Conservation (phyloP, 2,797 vertebrate species). For the Harpagifer antarcticus region DNA sequence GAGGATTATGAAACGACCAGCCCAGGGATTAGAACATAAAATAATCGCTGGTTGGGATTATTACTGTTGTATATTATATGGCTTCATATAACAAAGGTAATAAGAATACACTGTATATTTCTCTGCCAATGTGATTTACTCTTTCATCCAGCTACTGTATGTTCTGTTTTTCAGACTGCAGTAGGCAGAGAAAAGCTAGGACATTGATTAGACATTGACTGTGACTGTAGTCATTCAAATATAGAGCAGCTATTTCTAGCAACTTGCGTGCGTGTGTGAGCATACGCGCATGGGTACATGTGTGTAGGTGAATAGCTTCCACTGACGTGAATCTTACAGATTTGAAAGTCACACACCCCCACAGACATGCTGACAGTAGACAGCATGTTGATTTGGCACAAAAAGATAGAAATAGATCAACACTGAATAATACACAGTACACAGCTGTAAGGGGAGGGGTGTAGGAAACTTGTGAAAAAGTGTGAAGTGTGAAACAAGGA, state of each 20-base stretch:
- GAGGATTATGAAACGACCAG: constrained; percentile 13
- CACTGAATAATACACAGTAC: constrained; percentile 17
- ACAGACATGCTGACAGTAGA: constrained; percentile 38
- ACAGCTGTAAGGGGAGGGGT: constrained; percentile 18
- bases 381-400: constrained; percentile 32
- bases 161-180: constrained; percentile 47
- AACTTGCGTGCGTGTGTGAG: constrained; percentile 25
- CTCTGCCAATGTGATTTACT: constrained; percentile 8
- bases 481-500: constrained; percentile 12
- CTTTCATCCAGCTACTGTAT: constrained; percentile 9
- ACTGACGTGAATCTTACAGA: constrained; percentile 61
- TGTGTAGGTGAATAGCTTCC: constrained; percentile 49
- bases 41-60: constrained; percentile 21
- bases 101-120: constrained; percentile 8
- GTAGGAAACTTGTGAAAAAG: neutral
- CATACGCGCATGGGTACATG: neutral
- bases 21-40: neutral
- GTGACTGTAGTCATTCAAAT: constrained; percentile 78
- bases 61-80: neutral
- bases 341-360: constrained; percentile 58
- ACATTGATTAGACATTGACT: constrained; percentile 79
- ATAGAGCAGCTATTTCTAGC: constrained; percentile 80
- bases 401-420: constrained; percentile 31
- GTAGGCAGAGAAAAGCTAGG: constrained; percentile 49
- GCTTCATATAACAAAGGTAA: constrained; percentile 6